Evolutionary conservation across 2,888 invertebrate species (phyloP).

Genomic region (Dendrolimus houi): DNA sequence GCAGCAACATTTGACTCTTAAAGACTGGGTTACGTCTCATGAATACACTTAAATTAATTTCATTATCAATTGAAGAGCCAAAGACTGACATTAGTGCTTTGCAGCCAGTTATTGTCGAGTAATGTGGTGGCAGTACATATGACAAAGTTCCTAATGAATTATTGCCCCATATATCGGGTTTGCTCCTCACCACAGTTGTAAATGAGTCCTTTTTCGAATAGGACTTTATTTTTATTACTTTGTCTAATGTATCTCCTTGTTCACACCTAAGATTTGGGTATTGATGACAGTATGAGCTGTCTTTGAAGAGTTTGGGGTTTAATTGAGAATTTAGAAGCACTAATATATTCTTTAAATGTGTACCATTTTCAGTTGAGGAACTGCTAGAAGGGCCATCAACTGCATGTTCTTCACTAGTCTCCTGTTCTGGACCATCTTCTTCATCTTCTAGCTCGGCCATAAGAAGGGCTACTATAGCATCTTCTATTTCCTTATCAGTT

Average conservation of each 20-base stretch:
- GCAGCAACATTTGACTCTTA: constrained; percentile 24
- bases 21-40: constrained; percentile 29
- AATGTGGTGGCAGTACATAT: constrained; percentile 50
- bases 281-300: constrained; percentile 21
- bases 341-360: constrained; percentile 37
- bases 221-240: constrained; percentile 32
- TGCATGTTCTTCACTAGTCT: constrained; percentile 8
- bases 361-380: constrained; percentile 22
- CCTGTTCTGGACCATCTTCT: not conserved
- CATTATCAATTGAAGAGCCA: constrained; percentile 1
- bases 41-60: constrained; percentile 23
- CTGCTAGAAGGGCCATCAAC: constrained; percentile 7
- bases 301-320: constrained; percentile 24
- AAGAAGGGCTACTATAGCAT: constrained; percentile 39
- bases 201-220: constrained; percentile 38
- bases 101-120: constrained; percentile 47
- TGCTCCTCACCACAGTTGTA: constrained; percentile 11
- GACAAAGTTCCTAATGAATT: constrained; percentile 15
- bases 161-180: constrained; percentile 46
- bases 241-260: constrained; percentile 12
- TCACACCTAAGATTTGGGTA: constrained; percentile 28
- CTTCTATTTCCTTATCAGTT: constrained; percentile 38
- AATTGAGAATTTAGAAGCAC: constrained; percentile 40
- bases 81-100: constrained; percentile 31
- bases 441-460: constrained; percentile 31